Conservation (phyloP, 2,113 vertebrate genomes). For the Onychostruthus taczanowskii region DNA sequence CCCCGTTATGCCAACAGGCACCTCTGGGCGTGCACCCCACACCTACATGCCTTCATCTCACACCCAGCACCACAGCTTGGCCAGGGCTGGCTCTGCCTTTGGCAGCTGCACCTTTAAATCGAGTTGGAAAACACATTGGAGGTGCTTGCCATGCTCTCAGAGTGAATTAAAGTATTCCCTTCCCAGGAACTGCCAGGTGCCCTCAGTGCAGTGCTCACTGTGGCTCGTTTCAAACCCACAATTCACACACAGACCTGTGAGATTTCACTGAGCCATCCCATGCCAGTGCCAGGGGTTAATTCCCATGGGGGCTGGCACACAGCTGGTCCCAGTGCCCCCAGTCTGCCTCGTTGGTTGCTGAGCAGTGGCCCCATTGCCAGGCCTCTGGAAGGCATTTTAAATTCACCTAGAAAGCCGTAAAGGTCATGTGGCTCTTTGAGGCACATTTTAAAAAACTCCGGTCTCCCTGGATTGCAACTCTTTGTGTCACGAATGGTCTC, state of each 20-base stretch:
- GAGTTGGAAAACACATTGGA: no score
- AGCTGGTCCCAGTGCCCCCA: not conserved
- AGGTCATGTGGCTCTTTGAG: slow-evolving; percentile 68
- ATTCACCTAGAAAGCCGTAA: slow-evolving; percentile 57
- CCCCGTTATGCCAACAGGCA: rapidly evolving
- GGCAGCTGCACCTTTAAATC: not conserved
- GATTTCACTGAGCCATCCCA: not conserved
- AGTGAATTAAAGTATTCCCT: not conserved
- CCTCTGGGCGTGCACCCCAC: not conserved
- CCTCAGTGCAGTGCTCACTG: not conserved
- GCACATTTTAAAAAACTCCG: slow-evolving; percentile 53
- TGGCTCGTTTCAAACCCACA: not conserved
- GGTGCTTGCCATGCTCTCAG: not conserved
- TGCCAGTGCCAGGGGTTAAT: not conserved
- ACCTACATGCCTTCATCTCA: no score
- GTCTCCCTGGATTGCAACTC: slow-evolving; percentile 34
- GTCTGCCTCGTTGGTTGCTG: not conserved
- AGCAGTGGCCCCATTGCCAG: not conserved
- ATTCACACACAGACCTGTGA: not conserved
- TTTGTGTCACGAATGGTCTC: slow-evolving; percentile 52
- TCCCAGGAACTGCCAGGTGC: not conserved
- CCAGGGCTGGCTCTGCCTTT: not conserved
- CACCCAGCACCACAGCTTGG: not conserved
- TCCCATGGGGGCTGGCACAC: not conserved
- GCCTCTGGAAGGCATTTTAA: slow-evolving; percentile 43